These are phyloP conservation scores for Trissoscelio sp. DNA, from an alignment of 2,888 invertebrate species.

Conservation along the genomic window DNA sequence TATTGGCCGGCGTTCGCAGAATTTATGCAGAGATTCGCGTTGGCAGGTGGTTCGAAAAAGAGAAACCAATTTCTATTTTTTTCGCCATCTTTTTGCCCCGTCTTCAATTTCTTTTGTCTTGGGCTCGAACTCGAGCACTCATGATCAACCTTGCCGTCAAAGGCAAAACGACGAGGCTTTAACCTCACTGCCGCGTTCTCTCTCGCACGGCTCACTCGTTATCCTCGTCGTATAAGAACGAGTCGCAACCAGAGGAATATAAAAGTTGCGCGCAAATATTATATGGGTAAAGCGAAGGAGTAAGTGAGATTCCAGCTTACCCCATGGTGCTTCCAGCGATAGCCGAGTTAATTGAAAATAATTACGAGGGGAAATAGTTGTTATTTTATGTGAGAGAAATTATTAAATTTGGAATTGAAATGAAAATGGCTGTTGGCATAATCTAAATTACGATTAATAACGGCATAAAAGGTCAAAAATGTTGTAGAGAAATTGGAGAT, in stretches of 20 bases:
- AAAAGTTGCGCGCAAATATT: slow-evolving; percentile 51
- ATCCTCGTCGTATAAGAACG: slow-evolving; percentile 36
- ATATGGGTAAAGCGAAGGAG: slow-evolving; percentile 42
- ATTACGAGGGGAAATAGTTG: slow-evolving; percentile 37
- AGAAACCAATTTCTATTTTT: slow-evolving; percentile 69
- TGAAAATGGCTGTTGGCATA: neutral
- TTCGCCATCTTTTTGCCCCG: slow-evolving; percentile 42
- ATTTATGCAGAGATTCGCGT: slow-evolving; percentile 77
- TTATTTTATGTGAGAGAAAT: slow-evolving; percentile 36
- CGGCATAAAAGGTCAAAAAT: neutral
- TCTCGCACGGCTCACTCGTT: slow-evolving; percentile 31
- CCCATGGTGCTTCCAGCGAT: slow-evolving; percentile 51
- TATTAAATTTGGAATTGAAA: slow-evolving; percentile 25
- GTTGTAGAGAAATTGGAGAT: too few relatives aligned
- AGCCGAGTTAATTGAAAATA: slow-evolving; percentile 56
- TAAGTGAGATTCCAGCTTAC: slow-evolving; percentile 41
- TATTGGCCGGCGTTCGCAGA: slow-evolving; percentile 77
- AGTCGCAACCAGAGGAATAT: slow-evolving; percentile 37
- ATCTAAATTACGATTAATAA: slow-evolving; percentile 1
- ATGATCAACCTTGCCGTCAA: slow-evolving; percentile 61
- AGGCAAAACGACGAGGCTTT: slow-evolving; percentile 43
- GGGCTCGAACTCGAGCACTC: slow-evolving; percentile 55
- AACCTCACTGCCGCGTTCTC: slow-evolving; percentile 23
- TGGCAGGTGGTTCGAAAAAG: slow-evolving; percentile 75
- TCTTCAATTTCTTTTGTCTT: slow-evolving; percentile 62